Base-by-base conservation (phyloP, 2,797 vertebrate genomes). In the Lophius americanus region DNA sequence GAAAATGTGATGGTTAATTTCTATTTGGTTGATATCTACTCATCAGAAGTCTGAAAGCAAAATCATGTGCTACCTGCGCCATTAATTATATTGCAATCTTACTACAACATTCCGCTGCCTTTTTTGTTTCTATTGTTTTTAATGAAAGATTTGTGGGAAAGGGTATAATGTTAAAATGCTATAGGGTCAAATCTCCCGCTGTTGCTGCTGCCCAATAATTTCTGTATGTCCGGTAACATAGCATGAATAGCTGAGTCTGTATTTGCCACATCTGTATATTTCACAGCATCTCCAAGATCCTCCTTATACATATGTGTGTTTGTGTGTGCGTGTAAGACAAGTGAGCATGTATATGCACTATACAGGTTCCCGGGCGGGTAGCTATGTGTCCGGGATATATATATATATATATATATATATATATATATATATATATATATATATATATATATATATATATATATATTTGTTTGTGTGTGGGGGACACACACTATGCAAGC, bases 401-500 rank as follows among this genome's bases (percentile, higher is more conserved):
- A 9, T 41, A 9, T 41, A 3, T 3, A 9, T 41, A 1, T 41
- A 9, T 2, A 9, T 41, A 9, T 41, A 9, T 41, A 9, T 41
- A 4, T 4, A 9, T 41, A 9, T 41, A 9, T 41, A 9, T 41
- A 9, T 41, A 9, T 4, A 9, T 41, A 9, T 41, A 9, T 41
- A 9, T 41, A 9, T 41, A 9, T 4, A 48, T 72, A 56, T 81
- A 49, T 74, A 43, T 75, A 14, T 64, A 7, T 57, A 47, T 58
- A 32, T 23, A 49, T 64, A 56, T 52, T 33, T 49, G 44, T 73
- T 35, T 68, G 35, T 64, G 52, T 70, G 49, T 56, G 48, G 54
- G 62, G 76, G 56, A 65, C 64, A 70, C 51, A 55, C 78, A 84
- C 81, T 89, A 89, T 90, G 90, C 92, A 90, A 92, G 85, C 87